Base-by-base conservation (phyloP, 2,888 invertebrate species). In the Meteorus colon region DNA sequence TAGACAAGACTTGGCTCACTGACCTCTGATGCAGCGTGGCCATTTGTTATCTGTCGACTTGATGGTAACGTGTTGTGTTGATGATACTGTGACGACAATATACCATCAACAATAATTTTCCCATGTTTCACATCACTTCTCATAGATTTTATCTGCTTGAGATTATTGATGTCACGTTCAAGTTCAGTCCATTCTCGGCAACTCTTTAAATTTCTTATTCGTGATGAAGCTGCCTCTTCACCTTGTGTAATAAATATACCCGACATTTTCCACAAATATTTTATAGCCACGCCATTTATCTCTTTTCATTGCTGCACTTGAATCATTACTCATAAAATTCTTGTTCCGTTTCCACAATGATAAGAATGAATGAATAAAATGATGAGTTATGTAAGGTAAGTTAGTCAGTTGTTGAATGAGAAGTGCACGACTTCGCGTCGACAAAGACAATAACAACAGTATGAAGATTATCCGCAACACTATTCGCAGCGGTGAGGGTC, bases 21-120 rank as follows among this genome's bases (percentile, higher is more conserved):
- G 70, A 84, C 78, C 76, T 86, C 87, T 24, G 88, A 87, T 81
- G 84, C 83, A 16, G 88, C 86, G 29, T 78, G 82, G 19, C 84
- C 82, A 41, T 85, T 83, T 27, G 82, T 84, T 59, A 83, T 75
- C 72, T 84, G 83, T 34, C 55, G 55, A 19, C n/a, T 55, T 6
- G 55, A 55, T 55, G 55, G 19, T 6, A 55, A 19, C 6, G 4
- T 6, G 8, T 19, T 55, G 19, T 55, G 19, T n/a, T 19, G 19
- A 19, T 55, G 48, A 16, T 34, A 34, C 63, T 1, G 10, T 24
- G 59, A 48, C 6, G 6, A 27, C 14, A 19, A 41, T 41, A 12
- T 41, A 12, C 41, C 48, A 24, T 41, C 34, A 62, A 10, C 10
- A n/a, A 6, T 24, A 48, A 48, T 48, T 37, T 55, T 31, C 45